phyloP scores from a whole-genome alignment of 2,888 invertebrate species.

The Scaptomyza reducta region DNA sequence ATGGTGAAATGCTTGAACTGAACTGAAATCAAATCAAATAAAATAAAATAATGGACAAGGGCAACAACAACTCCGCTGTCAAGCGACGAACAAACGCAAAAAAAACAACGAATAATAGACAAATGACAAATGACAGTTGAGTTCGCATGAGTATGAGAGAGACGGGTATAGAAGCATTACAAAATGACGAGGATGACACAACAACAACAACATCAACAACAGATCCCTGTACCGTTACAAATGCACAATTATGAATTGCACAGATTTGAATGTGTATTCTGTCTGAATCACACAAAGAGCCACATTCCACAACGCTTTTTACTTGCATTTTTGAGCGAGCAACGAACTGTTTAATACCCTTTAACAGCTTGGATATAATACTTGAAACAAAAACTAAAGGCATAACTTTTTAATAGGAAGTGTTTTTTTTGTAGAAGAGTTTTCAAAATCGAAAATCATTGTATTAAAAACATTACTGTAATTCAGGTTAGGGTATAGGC shows the following conservation, averaged over 20 bases:
- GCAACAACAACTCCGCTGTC: constrained; percentile 30
- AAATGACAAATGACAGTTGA: constrained; percentile 27
- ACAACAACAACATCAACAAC: constrained; percentile 3
- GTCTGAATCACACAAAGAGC: constrained; percentile 11
- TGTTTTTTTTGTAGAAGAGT: too few species aligned
- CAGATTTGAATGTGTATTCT: constrained; percentile 1
- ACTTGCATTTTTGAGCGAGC: neutral
- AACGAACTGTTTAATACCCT: constrained; percentile 3
- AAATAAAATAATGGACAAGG: constrained; percentile 52
- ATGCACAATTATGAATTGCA: constrained; percentile 17
- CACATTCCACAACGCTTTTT: constrained; percentile 20
- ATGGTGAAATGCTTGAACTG: constrained; percentile 33
- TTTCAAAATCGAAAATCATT: too few species aligned
- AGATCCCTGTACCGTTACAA: constrained; percentile 13
- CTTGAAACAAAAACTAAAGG: too few species aligned
- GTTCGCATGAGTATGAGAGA: neutral
- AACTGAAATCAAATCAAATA: constrained; percentile 40
- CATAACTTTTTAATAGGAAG: too few species aligned
- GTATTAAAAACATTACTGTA: too few species aligned
- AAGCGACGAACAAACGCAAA: constrained; percentile 17
- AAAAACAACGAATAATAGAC: constrained; percentile 27
- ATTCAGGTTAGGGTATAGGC: too few species aligned
- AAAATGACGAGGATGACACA: constrained; percentile 22
- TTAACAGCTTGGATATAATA: too few species aligned
- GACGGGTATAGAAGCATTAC: neutral